These are phyloP conservation scores for Cyphomyrmex costatus DNA, from an alignment of 1,140 invertebrate species.

Conservation along the genomic window DNA sequence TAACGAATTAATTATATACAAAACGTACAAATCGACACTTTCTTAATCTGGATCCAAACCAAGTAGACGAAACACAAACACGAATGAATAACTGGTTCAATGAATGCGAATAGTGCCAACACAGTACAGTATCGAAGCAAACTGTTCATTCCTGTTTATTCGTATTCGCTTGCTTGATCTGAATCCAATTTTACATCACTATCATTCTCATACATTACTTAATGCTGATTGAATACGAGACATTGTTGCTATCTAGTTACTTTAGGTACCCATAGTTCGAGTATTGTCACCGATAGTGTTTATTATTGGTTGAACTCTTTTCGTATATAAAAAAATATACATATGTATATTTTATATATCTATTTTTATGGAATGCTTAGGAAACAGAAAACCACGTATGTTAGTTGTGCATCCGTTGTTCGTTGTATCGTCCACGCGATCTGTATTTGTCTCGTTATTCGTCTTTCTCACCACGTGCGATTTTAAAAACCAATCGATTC, in stretches of 20 bases:
- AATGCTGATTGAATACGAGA: constrained; percentile 79
- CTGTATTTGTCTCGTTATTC: constrained; percentile 70
- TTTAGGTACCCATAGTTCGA: constrained; percentile 80
- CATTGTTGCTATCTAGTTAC: constrained; percentile 79
- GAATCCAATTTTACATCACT: constrained; percentile 4
- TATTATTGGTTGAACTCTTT: constrained; percentile 75
- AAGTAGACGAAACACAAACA: not conserved
- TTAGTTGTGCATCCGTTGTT: constrained; percentile 83
- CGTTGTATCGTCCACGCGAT: constrained; percentile 72
- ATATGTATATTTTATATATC: constrained; percentile 65
- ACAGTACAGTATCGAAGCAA: not conserved
- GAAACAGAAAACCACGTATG: constrained; percentile 79
- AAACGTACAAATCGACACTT: constrained; percentile 11
- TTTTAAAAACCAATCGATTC: constrained; percentile 16
- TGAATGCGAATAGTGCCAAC: not conserved
- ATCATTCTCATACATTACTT: constrained; percentile 60
- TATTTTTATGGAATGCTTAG: constrained; percentile 83
- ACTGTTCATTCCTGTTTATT: not conserved
- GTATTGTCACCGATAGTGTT: constrained; percentile 80
- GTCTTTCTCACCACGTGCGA: constrained; percentile 15
- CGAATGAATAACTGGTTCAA: not conserved
- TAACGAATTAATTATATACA: not conserved
- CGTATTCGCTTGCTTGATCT: not conserved
- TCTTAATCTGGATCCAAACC: not conserved
- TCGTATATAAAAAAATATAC: constrained; percentile 71